Evolutionary conservation across 2,888 invertebrate genomes (phyloP).

Genomic region (Cistogaster globosa): DNA sequence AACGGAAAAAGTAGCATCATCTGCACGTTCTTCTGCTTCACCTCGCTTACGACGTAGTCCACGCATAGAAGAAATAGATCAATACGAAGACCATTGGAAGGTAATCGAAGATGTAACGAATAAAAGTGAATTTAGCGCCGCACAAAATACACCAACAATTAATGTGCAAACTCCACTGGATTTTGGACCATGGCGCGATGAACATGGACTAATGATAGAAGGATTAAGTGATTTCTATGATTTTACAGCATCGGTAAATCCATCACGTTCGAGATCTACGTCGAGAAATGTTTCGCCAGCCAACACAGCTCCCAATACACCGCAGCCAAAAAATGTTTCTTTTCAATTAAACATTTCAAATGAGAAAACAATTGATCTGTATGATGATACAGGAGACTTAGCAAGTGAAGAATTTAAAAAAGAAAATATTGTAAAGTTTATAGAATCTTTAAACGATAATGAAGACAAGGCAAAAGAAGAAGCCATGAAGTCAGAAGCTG

Average conservation of each 20-base stretch:
- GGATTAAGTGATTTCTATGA: constrained; percentile 82
- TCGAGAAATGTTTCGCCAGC: constrained; percentile 78
- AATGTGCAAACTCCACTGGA: constrained; percentile 76
- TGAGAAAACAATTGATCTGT: constrained; percentile 75
- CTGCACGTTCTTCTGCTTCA: constrained; percentile 71
- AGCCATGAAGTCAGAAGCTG: not conserved
- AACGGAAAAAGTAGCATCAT: constrained; percentile 74
- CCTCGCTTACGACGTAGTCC: constrained; percentile 80
- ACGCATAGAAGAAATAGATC: constrained; percentile 79
- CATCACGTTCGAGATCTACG: constrained; percentile 78
- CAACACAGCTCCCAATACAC: constrained; percentile 66
- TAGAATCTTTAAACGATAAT: constrained; percentile 67
- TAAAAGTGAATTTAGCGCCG: constrained; percentile 47
- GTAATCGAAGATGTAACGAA: constrained; percentile 48
- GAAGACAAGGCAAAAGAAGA: not conserved
- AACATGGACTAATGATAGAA: constrained; percentile 78
- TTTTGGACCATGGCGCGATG: constrained; percentile 79
- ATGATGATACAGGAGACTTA: constrained; percentile 75
- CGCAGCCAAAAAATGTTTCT: constrained; percentile 76
- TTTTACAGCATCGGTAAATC: constrained; percentile 81
- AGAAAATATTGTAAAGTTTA: constrained; percentile 75
- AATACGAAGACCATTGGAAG: constrained; percentile 79
- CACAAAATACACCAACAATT: constrained; percentile 68
- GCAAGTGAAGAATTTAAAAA: constrained; percentile 72
- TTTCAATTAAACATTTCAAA: constrained; percentile 68